Evolutionary conservation across 2,113 vertebrate genomes (phyloP).

Genomic region (Melanocharis versteri): DNA sequence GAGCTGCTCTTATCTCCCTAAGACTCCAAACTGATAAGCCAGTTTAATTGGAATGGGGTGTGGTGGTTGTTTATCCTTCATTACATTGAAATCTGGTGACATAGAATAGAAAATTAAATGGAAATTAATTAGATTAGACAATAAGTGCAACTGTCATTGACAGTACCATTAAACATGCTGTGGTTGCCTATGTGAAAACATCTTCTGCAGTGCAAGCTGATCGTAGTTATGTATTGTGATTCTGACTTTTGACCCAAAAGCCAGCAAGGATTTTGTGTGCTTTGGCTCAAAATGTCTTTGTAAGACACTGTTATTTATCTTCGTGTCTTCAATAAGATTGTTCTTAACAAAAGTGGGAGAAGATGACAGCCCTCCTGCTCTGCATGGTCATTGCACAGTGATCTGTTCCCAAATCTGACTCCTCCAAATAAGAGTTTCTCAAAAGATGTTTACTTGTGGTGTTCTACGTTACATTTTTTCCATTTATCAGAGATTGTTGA

Average conservation of each 20-base stretch:
- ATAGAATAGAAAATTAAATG: not conserved
- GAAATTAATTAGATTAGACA: not conserved
- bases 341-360: not conserved
- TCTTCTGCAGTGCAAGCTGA: not conserved
- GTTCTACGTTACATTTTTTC: not conserved
- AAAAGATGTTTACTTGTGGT: not conserved
- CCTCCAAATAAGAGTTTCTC: not conserved
- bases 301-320: not conserved
- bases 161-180: not conserved
- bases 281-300: not conserved
- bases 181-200: not conserved
- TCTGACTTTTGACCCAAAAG: not conserved
- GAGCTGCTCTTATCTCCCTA: not conserved
- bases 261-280: not conserved
- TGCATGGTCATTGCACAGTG: not conserved
- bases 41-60: not conserved
- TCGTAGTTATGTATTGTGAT: not conserved
- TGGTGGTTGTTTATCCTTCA: not conserved
- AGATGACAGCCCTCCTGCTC: not conserved
- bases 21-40: constrained; percentile 13
- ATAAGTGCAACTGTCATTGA: not conserved
- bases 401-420: not conserved
- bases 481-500: not conserved
- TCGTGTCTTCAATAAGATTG: not conserved
- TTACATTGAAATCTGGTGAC: not conserved